Percentiles rank a stretch among this genome's conserved stretches.
Conservation (phyloP, 2,888 invertebrate species). For the Apomyelois bistriatella region DNA sequence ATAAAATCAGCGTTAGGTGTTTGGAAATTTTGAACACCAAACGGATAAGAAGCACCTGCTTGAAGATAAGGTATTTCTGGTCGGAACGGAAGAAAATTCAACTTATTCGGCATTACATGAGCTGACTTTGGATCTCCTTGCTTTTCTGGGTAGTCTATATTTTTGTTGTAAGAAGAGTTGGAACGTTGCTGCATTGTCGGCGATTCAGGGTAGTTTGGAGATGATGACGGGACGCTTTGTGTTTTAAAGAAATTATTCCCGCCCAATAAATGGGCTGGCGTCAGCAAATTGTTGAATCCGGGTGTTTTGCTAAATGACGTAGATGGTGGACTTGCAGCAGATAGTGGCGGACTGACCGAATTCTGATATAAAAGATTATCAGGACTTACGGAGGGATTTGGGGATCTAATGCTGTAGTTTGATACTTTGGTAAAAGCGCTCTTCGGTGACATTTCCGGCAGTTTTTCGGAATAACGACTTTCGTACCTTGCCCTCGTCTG, state of each 20-base stretch:
- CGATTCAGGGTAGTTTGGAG: constrained; percentile 70
- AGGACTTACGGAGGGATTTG: constrained; percentile 87
- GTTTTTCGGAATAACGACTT: constrained; percentile 63
- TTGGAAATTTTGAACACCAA: constrained; percentile 74
- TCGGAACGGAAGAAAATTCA: constrained; percentile 78
- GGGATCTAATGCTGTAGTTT: constrained; percentile 76
- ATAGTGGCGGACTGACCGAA: constrained; percentile 86
- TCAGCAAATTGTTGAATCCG: constrained; percentile 62
- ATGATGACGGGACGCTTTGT: constrained; percentile 66
- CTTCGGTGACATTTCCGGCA: constrained; percentile 78
- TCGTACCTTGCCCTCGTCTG: constrained; percentile 76
- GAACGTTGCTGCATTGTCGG: constrained; percentile 52
- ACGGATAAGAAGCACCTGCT: constrained; percentile 66
- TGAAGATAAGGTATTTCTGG: constrained; percentile 78
- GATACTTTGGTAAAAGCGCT: constrained; percentile 93
- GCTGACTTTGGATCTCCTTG: constrained; percentile 44
- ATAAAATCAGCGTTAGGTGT: constrained; percentile 64
- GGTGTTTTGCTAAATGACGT: constrained; percentile 55
- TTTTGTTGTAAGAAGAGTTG: constrained; percentile 46
- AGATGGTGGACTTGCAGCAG: constrained; percentile 79
- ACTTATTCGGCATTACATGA: constrained; percentile 71
- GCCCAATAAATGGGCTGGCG: constrained; percentile 68
- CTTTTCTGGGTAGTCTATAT: constrained; percentile 60
- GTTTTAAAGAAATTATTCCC: constrained; percentile 78
- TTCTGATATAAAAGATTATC: constrained; percentile 88